A percentile compares a stretch with the other conserved stretches of the same genome.
Evolutionary conservation across 2,797 vertebrate species (phyloP).

Genomic region (Dryobates pubescens): DNA sequence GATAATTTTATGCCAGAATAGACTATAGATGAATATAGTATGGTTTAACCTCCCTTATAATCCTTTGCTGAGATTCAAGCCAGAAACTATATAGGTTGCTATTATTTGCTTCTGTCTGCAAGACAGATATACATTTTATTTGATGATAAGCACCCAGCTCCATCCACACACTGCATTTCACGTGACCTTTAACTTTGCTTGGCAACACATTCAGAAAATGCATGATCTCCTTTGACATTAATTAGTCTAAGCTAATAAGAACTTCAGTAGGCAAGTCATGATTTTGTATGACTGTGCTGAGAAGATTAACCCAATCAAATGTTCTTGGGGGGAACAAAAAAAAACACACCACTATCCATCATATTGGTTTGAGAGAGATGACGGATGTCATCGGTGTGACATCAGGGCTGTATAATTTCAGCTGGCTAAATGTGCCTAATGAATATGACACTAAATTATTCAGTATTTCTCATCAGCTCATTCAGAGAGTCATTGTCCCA

Average conservation of each 20-base stretch:
- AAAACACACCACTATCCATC: background rate
- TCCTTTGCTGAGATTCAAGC: background rate
- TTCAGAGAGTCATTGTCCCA: slow-evolving; percentile 20
- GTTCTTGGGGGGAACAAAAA: background rate
- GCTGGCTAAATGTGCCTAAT: slow-evolving; percentile 25
- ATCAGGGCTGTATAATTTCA: slow-evolving; percentile 12
- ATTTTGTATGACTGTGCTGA: slow-evolving; percentile 34
- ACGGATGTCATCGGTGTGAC: background rate
- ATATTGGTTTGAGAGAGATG: slow-evolving; percentile 16
- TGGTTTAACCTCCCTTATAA: slow-evolving; percentile 6
- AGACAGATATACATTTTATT: slow-evolving; percentile 24
- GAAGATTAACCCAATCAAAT: slow-evolving; percentile 23
- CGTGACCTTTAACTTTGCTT: slow-evolving; percentile 29
- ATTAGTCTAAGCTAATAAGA: slow-evolving; percentile 53
- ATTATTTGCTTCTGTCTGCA: slow-evolving; percentile 26
- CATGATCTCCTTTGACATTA: slow-evolving; percentile 47
- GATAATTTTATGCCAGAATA: background rate
- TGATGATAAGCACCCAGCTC: slow-evolving; percentile 2
- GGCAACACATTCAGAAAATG: slow-evolving; percentile 27
- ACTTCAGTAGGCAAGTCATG: slow-evolving; percentile 38
- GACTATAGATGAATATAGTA: background rate
- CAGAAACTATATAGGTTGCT: background rate
- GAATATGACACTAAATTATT: background rate
- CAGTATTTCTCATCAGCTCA: slow-evolving; percentile 24
- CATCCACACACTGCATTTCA: slow-evolving; percentile 20